A percentile compares a stretch with the other conserved stretches of the same genome.
phyloP scores from a whole-genome alignment of 2,888 invertebrate genomes.

The Acanthosepion esculentum region DNA sequence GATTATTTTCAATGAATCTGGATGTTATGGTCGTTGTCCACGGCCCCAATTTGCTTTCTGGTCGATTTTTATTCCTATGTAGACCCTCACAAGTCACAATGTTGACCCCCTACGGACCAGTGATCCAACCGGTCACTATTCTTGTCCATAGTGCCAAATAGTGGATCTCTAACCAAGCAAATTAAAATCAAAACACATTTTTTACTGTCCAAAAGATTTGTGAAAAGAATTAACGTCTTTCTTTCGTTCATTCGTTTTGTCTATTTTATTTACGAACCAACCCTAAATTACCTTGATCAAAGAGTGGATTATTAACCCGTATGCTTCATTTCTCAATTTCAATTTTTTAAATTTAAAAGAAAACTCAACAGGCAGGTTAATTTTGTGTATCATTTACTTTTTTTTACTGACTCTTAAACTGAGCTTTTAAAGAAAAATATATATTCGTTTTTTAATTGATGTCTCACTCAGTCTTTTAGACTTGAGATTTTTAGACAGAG shows the following conservation, averaged over 20 bases:
- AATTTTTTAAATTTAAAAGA: background rate
- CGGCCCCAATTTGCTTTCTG: background rate
- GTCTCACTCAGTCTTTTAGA: too few species aligned
- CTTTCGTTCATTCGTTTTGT: too few species aligned
- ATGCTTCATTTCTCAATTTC: background rate
- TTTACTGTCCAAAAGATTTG: background rate
- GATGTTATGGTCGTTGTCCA: background rate
- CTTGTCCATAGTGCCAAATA: background rate
- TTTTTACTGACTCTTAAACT: too few species aligned
- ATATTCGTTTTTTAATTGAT: too few species aligned
- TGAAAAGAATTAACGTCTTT: too few species aligned
- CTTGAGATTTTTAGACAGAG: too few species aligned
- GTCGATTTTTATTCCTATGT: background rate
- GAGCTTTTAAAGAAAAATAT: too few species aligned
- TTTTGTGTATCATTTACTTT: background rate
- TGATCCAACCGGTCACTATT: background rate
- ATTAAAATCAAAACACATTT: background rate
- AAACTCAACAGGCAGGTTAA: background rate
- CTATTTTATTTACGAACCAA: background rate
- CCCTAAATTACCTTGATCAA: background rate
- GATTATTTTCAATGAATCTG: background rate
- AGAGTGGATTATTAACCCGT: background rate
- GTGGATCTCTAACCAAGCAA: background rate
- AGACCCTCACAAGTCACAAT: background rate
- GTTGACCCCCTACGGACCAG: background rate